Percentiles rank a stretch among this genome's conserved stretches.
These are phyloP conservation scores for Tetramorium simillimum DNA, from an alignment of 1,140 invertebrate species.

Conservation along the genomic window DNA sequence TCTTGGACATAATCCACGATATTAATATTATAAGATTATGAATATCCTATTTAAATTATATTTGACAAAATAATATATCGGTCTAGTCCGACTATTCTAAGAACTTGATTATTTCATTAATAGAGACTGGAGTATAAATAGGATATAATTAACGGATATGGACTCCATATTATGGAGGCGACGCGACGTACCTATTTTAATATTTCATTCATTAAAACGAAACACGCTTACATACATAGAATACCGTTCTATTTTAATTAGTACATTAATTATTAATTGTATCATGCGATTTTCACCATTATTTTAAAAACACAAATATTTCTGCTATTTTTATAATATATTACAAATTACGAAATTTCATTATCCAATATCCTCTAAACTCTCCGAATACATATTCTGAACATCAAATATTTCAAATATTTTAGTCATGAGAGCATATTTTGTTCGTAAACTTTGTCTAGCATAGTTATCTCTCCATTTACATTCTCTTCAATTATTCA, in stretches of 20 bases:
- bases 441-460: constrained; percentile 17
- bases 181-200: background rate
- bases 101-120: background rate
- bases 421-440: background rate
- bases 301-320: background rate
- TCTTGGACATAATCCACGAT: background rate
- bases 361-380: background rate
- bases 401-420: constrained; percentile 20
- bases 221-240: background rate
- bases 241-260: background rate
- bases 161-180: too few relatives aligned
- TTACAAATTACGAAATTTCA: constrained; percentile 24
- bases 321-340: background rate
- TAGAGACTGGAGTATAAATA: background rate
- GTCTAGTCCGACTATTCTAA: background rate
- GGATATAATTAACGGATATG: background rate
- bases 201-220: background rate
- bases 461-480: background rate
- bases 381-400: background rate
- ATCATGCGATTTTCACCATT: background rate
- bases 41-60: background rate
- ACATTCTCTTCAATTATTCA: background rate
- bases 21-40: background rate
- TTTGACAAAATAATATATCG: background rate
- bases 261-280: background rate